phyloP scores from a whole-genome alignment of 2,113 vertebrate species.

The Hydrochoerus hydrochaeris region DNA sequence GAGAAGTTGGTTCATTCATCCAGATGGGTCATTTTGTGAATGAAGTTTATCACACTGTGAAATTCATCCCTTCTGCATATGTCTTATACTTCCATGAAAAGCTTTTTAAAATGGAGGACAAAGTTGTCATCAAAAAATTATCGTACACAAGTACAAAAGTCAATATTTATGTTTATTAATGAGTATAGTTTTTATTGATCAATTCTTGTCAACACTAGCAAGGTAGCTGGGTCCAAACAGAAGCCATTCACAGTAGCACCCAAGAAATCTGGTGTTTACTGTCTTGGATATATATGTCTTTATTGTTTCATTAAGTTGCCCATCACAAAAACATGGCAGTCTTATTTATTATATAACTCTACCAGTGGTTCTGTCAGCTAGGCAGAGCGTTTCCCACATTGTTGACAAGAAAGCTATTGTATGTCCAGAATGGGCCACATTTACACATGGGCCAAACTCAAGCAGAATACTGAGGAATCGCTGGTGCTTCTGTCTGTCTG shows the following conservation, averaged over 20 bases:
- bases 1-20: background rate
- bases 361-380: background rate
- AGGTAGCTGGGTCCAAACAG: too few relatives aligned
- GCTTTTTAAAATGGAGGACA: background rate
- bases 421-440: background rate
- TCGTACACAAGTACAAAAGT: slow-evolving; percentile 28
- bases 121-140: background rate
- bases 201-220: background rate
- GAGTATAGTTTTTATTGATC: background rate
- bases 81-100: background rate
- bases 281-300: background rate
- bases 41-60: background rate
- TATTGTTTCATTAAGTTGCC: slow-evolving; percentile 55
- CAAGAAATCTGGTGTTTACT: background rate
- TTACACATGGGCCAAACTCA: background rate
- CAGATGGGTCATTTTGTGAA: background rate
- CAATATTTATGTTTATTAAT: slow-evolving; percentile 9
- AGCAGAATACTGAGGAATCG: background rate
- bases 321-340: background rate
- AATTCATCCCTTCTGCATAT: background rate
- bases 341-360: slow-evolving; percentile 35
- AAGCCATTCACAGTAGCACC: background rate
- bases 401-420: slow-evolving; percentile 22
- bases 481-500: background rate
- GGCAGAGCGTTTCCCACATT: slow-evolving; percentile 4